These are phyloP conservation scores for Xanthia icteritia DNA, from an alignment of 2,888 invertebrate genomes.

Conservation along the genomic window DNA sequence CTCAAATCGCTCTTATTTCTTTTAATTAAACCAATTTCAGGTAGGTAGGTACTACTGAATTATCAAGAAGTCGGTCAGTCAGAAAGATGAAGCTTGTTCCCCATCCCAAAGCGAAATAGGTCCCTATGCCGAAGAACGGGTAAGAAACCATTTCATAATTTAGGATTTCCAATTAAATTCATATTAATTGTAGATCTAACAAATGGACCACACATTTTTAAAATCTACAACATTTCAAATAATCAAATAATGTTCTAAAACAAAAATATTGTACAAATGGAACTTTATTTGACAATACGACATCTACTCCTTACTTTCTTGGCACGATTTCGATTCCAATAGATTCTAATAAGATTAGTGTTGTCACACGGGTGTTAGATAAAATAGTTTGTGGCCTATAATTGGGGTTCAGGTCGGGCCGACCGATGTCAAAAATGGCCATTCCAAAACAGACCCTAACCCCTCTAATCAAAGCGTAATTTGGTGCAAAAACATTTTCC, in stretches of 20 bases:
- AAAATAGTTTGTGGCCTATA: conserved; percentile 90
- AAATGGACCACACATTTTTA: background rate
- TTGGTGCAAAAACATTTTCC: conserved; percentile 68
- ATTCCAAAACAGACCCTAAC: conserved; percentile 70
- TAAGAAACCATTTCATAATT: background rate
- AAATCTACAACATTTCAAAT: background rate
- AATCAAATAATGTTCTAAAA: background rate
- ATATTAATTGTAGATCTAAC: background rate
- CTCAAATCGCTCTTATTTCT: background rate
- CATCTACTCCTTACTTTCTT: conserved; percentile 71
- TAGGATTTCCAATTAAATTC: background rate
- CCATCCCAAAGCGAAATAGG: background rate
- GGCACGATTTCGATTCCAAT: conserved; percentile 86
- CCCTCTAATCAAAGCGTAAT: conserved; percentile 68
- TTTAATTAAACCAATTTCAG: background rate
- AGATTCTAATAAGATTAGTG: conserved; percentile 90
- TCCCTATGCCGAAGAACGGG: background rate
- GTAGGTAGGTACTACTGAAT: background rate
- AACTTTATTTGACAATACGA: conserved; percentile 5
- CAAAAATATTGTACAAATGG: background rate
- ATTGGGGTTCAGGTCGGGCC: conserved; percentile 85
- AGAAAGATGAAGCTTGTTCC: background rate
- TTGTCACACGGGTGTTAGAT: conserved; percentile 89
- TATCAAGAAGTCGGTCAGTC: background rate
- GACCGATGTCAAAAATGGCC: conserved; percentile 63